Evolutionary conservation across 2,888 invertebrate species (phyloP), one percentile per base, ranked within the genome.

Genomic region (Tenthredo amoena): DNA sequence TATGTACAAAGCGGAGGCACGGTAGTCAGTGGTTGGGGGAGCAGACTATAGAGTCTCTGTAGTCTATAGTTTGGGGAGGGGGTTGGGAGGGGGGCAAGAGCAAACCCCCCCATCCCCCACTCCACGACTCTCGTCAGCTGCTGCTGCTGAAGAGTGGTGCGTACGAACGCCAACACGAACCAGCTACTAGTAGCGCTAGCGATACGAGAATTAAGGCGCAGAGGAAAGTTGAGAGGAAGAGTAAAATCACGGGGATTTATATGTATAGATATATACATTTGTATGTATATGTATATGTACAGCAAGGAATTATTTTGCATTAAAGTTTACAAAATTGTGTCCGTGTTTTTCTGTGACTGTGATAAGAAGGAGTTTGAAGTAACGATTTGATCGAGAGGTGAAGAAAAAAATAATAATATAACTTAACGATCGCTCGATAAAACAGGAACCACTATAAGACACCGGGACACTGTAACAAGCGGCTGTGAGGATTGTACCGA

Each of bases 51-150:
- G 82, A 65, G 82, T 65, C 82, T 65, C 65, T 65, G 58, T 82
- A 83, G 83, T 83, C 83, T 83, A 65, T 83, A 83, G 83, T 68
- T 34, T 31, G 68, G 62, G 62, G 62, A n/a, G 62, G 62, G 62
- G 26, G 79, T n/a, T 55, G 21, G 62, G 18, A 68, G 68, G 83
- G 83, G 71, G 86, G 86, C 88, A 87, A 85, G 87, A 86, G 87
- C 21, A 5, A 43, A 9, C 86, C 85, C 87, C 85, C 87, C 87
- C 87, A 88, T 87, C 87, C 87, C 87, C 87, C 88, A 83, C 68
- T 83, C 50, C 87, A 87, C 89, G 87, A 89, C 88, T 90, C 89
- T 89, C 90, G 89, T 90, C 88, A 89, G 90, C 89, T 88, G 83
- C 83, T 83, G 88, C 87, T 87, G 89, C 86, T 87, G 87, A 89